Conservation (phyloP, 1,140 invertebrate species). For the Drosophila arizonae region DNA sequence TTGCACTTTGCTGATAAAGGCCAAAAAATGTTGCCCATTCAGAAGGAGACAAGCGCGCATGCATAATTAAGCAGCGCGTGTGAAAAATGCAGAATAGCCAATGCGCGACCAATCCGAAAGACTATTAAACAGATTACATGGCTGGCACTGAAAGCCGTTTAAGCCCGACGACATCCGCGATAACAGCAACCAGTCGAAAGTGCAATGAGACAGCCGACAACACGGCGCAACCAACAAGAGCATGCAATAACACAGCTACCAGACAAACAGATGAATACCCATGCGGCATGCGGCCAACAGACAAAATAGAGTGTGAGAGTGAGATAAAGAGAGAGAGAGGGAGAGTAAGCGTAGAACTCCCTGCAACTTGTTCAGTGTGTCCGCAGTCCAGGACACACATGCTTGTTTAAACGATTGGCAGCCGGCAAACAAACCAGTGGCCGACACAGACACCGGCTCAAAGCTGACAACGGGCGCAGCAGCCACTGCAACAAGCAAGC, state of each 20-base stretch:
- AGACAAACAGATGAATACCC: constrained; percentile 49
- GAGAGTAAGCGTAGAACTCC: background rate
- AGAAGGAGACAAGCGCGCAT: background rate
- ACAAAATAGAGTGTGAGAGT: background rate
- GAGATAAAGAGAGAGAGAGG: background rate
- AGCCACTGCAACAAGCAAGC: background rate
- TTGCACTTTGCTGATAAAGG: constrained; percentile 11
- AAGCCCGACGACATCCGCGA: constrained; percentile 59
- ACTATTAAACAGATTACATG: constrained; percentile 75
- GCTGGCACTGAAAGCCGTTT: constrained; percentile 66
- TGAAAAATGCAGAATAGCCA: constrained; percentile 34
- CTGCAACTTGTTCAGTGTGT: constrained; percentile 9
- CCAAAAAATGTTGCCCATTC: background rate
- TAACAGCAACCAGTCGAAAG: constrained; percentile 44
- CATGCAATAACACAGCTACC: constrained; percentile 32
- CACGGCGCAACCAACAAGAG: constrained; percentile 39
- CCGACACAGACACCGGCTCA: constrained; percentile 1
- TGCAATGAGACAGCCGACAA: constrained; percentile 29
- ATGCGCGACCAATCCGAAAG: constrained; percentile 26
- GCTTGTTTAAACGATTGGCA: constrained; percentile 77
- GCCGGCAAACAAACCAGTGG: constrained; percentile 55
- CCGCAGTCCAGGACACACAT: constrained; percentile 12
- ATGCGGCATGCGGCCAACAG: constrained; percentile 25
- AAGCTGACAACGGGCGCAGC: background rate
- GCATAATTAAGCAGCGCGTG: constrained; percentile 35